Conservation (phyloP, 2,797 vertebrate species). For the Caiman crocodilus region DNA sequence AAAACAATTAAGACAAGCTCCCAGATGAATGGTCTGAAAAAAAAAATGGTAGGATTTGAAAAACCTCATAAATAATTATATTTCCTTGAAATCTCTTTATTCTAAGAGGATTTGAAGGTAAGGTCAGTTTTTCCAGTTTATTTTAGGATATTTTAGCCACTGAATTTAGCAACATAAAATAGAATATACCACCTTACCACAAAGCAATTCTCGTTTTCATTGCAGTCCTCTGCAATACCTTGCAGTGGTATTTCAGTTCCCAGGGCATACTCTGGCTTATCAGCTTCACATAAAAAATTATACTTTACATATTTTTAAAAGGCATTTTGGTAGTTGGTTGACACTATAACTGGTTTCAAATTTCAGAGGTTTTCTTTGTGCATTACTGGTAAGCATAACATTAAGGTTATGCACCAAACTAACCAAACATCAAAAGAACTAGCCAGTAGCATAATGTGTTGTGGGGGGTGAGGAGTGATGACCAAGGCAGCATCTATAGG, state of each 20-base stretch:
- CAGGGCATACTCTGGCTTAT: not conserved
- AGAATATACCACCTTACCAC: not conserved
- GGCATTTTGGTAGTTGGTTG: not conserved
- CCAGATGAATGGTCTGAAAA: constrained; percentile 35
- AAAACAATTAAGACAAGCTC: not conserved
- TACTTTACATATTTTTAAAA: not conserved
- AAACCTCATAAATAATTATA: not conserved
- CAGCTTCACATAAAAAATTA: not conserved
- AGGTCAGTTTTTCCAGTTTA: constrained; percentile 1
- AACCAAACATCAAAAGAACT: too few relatives aligned
- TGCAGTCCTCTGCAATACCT: too few relatives aligned
- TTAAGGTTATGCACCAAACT: too few relatives aligned
- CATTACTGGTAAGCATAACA: not conserved
- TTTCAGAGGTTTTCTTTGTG: not conserved
- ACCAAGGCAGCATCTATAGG: too few relatives aligned
- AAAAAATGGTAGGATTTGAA: constrained; percentile 29
- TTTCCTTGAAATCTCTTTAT: constrained; percentile 31
- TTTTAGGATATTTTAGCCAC: not conserved
- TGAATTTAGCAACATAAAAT: not conserved
- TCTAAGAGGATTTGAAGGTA: not conserved
- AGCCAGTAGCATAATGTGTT: too few relatives aligned
- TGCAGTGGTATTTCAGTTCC: not conserved
- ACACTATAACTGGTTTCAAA: not conserved
- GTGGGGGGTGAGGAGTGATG: too few relatives aligned
- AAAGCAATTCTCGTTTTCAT: not conserved